Conservation (phyloP, 2,113 vertebrate genomes). For the Piaya cayana region DNA sequence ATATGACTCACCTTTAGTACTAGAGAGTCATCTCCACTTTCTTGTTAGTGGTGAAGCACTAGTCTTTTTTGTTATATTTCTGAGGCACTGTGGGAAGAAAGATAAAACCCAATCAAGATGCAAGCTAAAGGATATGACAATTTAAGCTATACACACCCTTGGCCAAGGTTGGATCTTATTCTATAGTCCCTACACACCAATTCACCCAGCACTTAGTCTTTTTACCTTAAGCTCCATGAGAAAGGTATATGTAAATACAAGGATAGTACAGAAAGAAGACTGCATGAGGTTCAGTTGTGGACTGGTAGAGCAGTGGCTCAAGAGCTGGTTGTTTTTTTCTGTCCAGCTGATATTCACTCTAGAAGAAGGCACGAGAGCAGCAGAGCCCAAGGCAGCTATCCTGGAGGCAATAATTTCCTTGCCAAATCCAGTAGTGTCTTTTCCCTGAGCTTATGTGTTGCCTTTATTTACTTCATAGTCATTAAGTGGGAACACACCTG, state of each 20-base stretch:
- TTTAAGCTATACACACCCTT: background rate
- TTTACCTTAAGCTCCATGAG: background rate
- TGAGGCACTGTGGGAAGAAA: background rate
- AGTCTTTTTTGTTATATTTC: background rate
- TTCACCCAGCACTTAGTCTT: background rate
- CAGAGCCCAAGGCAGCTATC: background rate
- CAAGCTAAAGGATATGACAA: background rate
- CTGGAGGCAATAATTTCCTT: rapidly evolving
- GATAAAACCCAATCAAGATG: background rate
- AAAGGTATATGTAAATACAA: background rate
- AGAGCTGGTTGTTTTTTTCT: background rate
- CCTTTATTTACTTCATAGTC: background rate
- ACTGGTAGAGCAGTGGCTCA: background rate
- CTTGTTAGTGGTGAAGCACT: background rate
- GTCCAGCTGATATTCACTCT: background rate
- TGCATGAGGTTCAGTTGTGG: background rate
- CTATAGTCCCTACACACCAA: background rate
- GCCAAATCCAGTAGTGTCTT: background rate
- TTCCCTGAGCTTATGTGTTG: background rate
- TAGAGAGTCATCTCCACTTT: background rate
- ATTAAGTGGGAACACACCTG: background rate
- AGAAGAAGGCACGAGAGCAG: background rate
- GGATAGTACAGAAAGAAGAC: background rate
- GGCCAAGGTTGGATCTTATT: background rate
- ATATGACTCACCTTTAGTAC: conserved; percentile 44